These are phyloP conservation scores for Dryomyza anilis DNA, from an alignment of 2,888 invertebrate genomes.

Conservation along the genomic window DNA sequence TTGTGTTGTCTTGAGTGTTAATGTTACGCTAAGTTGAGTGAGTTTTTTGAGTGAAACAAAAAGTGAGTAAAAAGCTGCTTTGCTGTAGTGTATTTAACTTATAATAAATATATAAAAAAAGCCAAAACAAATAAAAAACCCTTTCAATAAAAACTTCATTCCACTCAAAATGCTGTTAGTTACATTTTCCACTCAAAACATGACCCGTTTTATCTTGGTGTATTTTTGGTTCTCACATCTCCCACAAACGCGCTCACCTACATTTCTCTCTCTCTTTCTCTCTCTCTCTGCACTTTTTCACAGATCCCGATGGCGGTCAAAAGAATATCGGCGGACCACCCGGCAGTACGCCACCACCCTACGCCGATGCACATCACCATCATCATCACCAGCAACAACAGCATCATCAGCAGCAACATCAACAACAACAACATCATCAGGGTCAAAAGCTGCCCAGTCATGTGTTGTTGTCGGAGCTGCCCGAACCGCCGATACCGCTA, in stretches of 20 bases:
- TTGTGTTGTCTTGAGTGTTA: neutral
- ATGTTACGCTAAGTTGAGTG: too few species aligned
- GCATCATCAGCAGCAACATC: conserved; percentile 52
- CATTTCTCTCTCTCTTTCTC: conserved; percentile 13
- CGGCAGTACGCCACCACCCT: conserved; percentile 58
- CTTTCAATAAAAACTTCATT: too few species aligned
- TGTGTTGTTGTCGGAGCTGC: conserved; percentile 82
- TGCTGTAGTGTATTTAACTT: too few species aligned
- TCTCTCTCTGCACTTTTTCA: conserved; percentile 40
- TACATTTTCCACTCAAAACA: too few species aligned
- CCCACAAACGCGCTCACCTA: neutral
- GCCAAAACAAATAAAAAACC: too few species aligned
- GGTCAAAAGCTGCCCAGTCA: conserved; percentile 53
- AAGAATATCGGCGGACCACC: conserved; percentile 56
- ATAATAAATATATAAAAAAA: too few species aligned
- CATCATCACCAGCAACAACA: conserved; percentile 42
- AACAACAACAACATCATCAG: conserved; percentile 49
- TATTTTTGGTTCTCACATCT: too few species aligned
- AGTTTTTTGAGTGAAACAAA: neutral
- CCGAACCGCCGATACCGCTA: conserved; percentile 89
- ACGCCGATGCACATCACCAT: conserved; percentile 52
- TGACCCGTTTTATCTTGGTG: neutral
- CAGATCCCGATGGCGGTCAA: conserved; percentile 66
- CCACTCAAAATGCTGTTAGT: too few species aligned
- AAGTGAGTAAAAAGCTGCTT: neutral